phyloP scores from a whole-genome alignment of 2,888 invertebrate genomes.

The Zootermopsis nevadensis region DNA sequence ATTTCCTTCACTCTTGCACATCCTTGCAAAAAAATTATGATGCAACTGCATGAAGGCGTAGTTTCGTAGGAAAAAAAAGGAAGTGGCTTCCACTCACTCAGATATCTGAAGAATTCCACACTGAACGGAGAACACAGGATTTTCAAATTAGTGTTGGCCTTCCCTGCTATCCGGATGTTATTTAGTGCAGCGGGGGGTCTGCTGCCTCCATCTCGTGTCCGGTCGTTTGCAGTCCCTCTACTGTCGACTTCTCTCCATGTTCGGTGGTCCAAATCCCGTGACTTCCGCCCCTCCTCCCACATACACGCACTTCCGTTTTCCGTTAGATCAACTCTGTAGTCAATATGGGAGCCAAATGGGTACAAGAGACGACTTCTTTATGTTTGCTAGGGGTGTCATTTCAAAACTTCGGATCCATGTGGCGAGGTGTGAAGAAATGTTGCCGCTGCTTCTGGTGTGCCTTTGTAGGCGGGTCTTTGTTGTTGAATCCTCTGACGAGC shows the following conservation, averaged over 20 bases:
- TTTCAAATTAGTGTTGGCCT: neutral
- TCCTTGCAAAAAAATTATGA: neutral
- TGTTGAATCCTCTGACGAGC: no score
- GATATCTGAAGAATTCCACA: neutral
- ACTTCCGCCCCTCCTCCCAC: conserved; percentile 33
- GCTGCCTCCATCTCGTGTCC: neutral
- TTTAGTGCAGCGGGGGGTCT: neutral
- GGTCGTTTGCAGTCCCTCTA: neutral
- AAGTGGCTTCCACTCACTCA: neutral
- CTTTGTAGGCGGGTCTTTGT: no score
- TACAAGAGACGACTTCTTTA: neutral
- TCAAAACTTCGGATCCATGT: neutral
- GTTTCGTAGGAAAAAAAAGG: neutral
- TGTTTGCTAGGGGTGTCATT: neutral
- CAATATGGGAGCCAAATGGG: conserved; percentile 8
- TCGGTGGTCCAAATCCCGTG: conserved; percentile 41
- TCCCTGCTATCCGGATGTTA: neutral
- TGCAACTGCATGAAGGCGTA: neutral
- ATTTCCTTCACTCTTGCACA: neutral
- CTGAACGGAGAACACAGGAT: neutral
- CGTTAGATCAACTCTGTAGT: conserved; percentile 6
- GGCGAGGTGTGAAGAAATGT: no score
- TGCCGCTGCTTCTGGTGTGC: no score
- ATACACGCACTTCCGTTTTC: conserved; percentile 21
- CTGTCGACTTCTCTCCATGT: neutral